Conservation (phyloP, 92 coral and sea anemone genomes). For the Bergia sp. region DNA sequence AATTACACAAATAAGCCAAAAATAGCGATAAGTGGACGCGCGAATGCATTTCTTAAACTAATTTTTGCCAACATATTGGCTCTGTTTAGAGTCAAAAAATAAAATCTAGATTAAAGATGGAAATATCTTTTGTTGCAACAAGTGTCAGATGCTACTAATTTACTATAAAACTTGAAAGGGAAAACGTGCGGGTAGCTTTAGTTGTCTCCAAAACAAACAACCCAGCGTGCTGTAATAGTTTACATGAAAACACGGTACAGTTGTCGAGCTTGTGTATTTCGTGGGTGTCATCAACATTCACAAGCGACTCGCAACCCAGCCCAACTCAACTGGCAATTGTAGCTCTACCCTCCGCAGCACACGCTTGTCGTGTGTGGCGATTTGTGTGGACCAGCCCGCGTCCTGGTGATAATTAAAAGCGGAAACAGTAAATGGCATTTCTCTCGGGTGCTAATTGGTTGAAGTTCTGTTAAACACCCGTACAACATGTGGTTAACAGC, state of each 20-base stretch:
- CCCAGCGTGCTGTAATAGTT: neutral
- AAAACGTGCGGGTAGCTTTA: neutral
- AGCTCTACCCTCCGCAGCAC: too few relatives aligned
- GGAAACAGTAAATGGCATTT: neutral
- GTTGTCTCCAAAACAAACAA: neutral
- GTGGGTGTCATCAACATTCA: neutral
- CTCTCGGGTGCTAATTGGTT: constrained; percentile 29
- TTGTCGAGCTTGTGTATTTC: neutral
- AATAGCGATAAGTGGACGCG: neutral
- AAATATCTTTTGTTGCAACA: neutral
- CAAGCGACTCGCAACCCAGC: neutral
- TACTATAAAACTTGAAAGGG: neutral
- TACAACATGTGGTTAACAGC: constrained; percentile 12
- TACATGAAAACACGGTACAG: neutral
- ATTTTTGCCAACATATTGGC: neutral
- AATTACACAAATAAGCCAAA: constrained; percentile 1
- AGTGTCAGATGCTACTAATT: neutral
- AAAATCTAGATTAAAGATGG: neutral
- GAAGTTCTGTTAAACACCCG: neutral
- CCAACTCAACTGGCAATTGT: too few relatives aligned
- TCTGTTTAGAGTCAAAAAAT: neutral
- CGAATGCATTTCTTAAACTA: neutral
- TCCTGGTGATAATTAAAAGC: neutral
- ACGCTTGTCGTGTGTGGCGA: neutral
- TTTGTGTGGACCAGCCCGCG: neutral